Percentiles rank a stretch among this genome's conserved stretches.
Conservation (phyloP, 2,888 invertebrate genomes). For the Andrena flavipes region DNA sequence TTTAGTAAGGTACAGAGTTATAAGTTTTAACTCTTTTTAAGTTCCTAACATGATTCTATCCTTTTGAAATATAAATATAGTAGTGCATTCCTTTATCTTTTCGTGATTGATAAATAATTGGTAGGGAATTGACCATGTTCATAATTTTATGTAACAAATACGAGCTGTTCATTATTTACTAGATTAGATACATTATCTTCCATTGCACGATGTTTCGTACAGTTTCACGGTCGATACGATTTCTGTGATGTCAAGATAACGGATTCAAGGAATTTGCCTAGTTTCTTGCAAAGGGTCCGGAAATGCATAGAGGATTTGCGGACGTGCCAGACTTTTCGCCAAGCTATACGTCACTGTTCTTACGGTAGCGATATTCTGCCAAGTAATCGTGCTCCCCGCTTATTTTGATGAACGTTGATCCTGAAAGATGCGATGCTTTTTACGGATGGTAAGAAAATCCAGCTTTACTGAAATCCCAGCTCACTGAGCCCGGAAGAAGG, state of each 20-base stretch:
- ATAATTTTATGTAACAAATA: no score
- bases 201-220: neutral
- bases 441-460: constrained; percentile 31
- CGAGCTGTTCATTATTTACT: no score
- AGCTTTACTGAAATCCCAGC: constrained; percentile 36
- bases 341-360: constrained; percentile 37
- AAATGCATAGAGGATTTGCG: neutral
- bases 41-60: no score
- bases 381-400: constrained; percentile 49
- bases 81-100: no score
- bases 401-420: constrained; percentile 53
- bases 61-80: no score
- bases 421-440: constrained; percentile 47
- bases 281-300: neutral
- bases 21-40: no score
- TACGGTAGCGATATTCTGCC: constrained; percentile 44
- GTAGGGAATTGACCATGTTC: no score
- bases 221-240: neutral
- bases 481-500: constrained; percentile 12
- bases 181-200: no score
- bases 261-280: neutral
- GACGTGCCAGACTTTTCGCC: constrained; percentile 43
- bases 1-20: no score
- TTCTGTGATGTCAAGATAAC: neutral
- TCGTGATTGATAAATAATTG: no score